A percentile compares a stretch with the other conserved stretches of the same genome.
Evolutionary conservation across 2,113 vertebrate genomes (phyloP).

Genomic region (Corapipo altera): DNA sequence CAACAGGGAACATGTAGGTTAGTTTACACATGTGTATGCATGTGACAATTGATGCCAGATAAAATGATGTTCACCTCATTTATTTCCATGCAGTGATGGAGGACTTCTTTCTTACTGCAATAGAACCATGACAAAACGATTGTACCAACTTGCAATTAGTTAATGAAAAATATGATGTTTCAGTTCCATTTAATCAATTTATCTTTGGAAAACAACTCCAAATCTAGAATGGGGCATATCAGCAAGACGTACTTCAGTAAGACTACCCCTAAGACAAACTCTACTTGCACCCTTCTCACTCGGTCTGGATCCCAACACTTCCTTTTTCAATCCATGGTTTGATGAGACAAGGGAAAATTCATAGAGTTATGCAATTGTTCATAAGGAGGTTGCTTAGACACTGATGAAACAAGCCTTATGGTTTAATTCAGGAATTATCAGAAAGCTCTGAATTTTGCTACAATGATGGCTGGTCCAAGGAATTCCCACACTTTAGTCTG

Average conservation of each 20-base stretch:
- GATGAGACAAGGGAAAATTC: neutral
- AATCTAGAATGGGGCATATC: neutral
- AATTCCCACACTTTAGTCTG: neutral
- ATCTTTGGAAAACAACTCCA: neutral
- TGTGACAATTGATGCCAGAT: neutral
- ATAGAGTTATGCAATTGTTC: neutral
- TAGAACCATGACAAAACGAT: neutral
- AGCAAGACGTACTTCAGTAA: neutral
- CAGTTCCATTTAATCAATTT: neutral
- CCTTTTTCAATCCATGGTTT: neutral
- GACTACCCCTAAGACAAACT: neutral
- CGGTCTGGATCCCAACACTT: neutral
- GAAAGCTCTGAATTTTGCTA: neutral
- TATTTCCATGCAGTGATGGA: neutral
- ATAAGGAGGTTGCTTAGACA: neutral
- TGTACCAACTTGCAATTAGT: neutral
- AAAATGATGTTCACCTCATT: neutral
- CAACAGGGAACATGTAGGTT: neutral
- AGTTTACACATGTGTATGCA: fast-evolving
- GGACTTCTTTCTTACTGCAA: neutral
- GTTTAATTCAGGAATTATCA: neutral
- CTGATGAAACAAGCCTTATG: neutral
- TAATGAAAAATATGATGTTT: neutral
- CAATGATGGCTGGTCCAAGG: neutral
- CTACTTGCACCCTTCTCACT: neutral